Evolutionary conservation across 2,113 vertebrate species (phyloP).

Genomic region (Scortum barcoo): DNA sequence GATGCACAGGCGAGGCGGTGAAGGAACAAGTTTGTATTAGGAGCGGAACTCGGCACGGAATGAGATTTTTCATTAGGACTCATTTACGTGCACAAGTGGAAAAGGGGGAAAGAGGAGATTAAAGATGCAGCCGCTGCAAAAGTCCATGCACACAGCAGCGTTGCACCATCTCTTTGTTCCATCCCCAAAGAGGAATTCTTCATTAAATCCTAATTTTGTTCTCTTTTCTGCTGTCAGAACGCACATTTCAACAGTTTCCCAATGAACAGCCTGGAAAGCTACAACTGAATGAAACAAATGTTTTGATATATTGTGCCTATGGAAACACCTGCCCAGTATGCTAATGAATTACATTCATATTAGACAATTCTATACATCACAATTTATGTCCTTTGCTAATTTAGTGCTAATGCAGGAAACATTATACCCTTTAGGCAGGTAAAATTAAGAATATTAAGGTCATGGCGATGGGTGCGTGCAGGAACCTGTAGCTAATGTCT

Average conservation of each 20-base stretch:
- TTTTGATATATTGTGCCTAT: slow-evolving; percentile 7
- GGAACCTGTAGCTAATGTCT: neutral
- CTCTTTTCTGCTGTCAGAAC: neutral
- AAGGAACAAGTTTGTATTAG: slow-evolving; percentile 36
- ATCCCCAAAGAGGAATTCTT: slow-evolving; percentile 15
- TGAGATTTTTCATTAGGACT: slow-evolving; percentile 58
- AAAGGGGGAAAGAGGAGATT: slow-evolving; percentile 38
- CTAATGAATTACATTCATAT: neutral
- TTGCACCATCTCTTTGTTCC: slow-evolving; percentile 24
- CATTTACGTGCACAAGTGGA: slow-evolving; percentile 46
- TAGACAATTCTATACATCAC: neutral
- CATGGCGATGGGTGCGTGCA: neutral
- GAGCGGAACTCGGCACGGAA: neutral
- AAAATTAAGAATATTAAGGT: neutral
- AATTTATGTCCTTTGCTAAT: neutral
- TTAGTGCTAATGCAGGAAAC: slow-evolving; percentile 5
- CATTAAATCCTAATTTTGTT: slow-evolving; percentile 36
- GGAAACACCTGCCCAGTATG: neutral
- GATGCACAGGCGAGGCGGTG: slow-evolving; percentile 28
- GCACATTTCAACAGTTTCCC: slow-evolving; percentile 16
- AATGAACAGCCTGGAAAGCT: slow-evolving; percentile 12
- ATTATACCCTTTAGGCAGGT: neutral
- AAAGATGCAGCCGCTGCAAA: slow-evolving; percentile 36
- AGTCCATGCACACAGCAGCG: slow-evolving; percentile 37
- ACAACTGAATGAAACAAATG: slow-evolving; percentile 17